Evolutionary conservation across 2,888 invertebrate genomes (phyloP).

Genomic region (Clanis bilineata): DNA sequence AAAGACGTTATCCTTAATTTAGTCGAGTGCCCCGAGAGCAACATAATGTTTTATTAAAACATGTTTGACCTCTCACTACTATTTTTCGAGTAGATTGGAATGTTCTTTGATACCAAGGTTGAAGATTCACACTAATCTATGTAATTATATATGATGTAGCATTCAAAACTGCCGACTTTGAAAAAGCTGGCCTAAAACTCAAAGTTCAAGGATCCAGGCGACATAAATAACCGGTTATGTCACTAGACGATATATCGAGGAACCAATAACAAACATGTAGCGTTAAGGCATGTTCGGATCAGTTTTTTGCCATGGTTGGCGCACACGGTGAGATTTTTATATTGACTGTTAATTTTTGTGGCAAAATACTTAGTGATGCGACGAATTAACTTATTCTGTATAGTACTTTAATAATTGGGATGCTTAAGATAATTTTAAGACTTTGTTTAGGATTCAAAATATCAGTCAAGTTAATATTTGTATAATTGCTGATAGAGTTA

Average conservation of each 20-base stretch:
- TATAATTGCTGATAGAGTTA: too few species aligned
- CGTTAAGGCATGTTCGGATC: constrained; percentile 1
- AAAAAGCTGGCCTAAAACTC: constrained; percentile 30
- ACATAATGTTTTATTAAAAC: too few species aligned
- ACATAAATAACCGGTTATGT: constrained; percentile 28
- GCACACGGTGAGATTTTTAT: not conserved
- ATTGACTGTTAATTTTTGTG: not conserved
- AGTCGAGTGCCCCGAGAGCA: too few species aligned
- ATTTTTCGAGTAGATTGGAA: not conserved
- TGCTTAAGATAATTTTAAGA: too few species aligned
- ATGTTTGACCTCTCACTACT: constrained; percentile 4
- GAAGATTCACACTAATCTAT: not conserved
- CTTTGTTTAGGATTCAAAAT: too few species aligned
- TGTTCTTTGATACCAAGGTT: constrained; percentile 3
- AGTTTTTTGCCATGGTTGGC: not conserved
- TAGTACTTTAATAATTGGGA: too few species aligned
- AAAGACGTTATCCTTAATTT: too few species aligned
- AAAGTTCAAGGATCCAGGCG: constrained; percentile 36
- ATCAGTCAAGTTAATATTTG: too few species aligned
- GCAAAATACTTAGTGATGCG: not conserved
- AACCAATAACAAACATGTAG: constrained; percentile 1
- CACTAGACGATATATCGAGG: constrained; percentile 16
- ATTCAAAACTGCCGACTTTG: not conserved
- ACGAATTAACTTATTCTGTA: too few species aligned
- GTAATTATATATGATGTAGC: not conserved